Evolutionary conservation across 35 echinoderm and acorn worm genomes (phyloP).

Genomic region (Lytechinus pictus): DNA sequence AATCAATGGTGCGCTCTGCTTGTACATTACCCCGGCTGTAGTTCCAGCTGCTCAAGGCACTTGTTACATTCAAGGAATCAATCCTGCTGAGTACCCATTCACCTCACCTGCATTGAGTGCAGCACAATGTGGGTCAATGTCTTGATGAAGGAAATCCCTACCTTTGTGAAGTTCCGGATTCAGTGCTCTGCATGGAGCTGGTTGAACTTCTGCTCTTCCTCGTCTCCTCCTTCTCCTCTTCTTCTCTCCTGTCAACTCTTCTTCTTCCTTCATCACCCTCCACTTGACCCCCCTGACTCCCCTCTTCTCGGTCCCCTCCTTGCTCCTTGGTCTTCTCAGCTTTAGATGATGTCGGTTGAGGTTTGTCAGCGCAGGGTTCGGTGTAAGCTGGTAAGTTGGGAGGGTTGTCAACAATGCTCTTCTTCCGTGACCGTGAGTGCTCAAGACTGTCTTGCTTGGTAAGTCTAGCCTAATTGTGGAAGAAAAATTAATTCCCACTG

Average conservation of each 20-base stretch:
- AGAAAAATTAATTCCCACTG: neutral
- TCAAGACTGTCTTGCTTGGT: conserved; percentile 58
- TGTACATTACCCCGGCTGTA: too few relatives aligned
- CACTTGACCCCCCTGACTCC: neutral
- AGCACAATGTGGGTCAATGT: too few relatives aligned
- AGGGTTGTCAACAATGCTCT: conserved; percentile 45
- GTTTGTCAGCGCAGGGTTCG: neutral
- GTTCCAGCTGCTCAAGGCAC: too few relatives aligned
- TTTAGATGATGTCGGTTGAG: neutral
- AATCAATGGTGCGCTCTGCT: too few relatives aligned
- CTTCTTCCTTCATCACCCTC: neutral
- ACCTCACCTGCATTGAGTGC: too few relatives aligned
- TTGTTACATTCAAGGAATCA: too few relatives aligned
- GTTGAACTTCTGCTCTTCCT: neutral
- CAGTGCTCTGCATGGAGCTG: neutral
- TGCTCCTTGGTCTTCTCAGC: neutral
- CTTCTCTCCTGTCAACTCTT: neutral
- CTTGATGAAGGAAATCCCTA: neutral
- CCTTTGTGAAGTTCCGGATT: neutral
- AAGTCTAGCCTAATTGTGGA: neutral
- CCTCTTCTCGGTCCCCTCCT: neutral
- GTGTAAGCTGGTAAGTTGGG: neutral
- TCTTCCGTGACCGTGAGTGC: conserved; percentile 45
- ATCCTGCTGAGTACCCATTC: too few relatives aligned
- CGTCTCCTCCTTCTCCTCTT: neutral